These are phyloP conservation scores for Arizona elegans DNA, from an alignment of 2,113 vertebrate species.

Conservation along the genomic window DNA sequence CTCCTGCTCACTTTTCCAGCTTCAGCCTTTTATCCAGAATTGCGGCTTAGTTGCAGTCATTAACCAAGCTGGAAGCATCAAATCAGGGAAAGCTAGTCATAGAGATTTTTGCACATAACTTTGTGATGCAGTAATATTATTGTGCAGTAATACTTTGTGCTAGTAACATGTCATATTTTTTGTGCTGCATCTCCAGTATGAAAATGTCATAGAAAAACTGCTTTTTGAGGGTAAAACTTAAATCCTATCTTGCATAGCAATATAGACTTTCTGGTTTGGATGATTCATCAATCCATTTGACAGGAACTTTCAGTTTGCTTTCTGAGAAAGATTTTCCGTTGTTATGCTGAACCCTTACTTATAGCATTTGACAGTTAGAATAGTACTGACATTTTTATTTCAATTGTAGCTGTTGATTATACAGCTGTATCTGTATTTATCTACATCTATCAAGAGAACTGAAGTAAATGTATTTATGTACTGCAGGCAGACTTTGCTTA, in stretches of 20 bases:
- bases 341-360: background rate
- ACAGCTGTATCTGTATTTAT: background rate
- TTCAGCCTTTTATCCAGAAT: background rate
- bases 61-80: background rate
- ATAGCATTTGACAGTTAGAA: background rate
- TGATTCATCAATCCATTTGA: background rate
- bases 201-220: background rate
- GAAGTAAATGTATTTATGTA: background rate
- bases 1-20: background rate
- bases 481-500: background rate
- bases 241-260: background rate
- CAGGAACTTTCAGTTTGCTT: background rate
- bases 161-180: background rate
- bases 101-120: background rate
- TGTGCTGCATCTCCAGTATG: background rate
- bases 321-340: background rate
- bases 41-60: background rate
- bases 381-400: slow-evolving; percentile 39
- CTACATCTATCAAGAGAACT: background rate
- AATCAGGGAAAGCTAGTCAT: background rate
- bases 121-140: background rate
- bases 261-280: background rate
- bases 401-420: background rate
- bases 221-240: background rate
- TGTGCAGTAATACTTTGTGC: background rate